Conservation (phyloP, 2,113 vertebrate species). For the Hyperopisus bebe region DNA sequence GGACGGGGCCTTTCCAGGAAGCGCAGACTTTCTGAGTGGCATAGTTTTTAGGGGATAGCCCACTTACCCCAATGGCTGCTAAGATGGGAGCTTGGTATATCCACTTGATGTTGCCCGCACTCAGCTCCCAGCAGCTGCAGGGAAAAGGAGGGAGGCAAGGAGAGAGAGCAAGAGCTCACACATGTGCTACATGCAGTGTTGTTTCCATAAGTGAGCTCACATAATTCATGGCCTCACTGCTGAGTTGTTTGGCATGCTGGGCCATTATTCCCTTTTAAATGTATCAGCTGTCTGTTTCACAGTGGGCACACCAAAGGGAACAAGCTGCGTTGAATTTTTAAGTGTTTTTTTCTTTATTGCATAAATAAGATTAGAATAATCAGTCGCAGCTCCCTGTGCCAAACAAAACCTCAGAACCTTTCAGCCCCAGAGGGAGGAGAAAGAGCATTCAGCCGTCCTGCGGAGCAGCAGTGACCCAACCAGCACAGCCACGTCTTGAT, state of each 20-base stretch:
- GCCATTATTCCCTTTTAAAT: neutral
- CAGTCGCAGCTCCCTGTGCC: neutral
- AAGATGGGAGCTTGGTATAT: conserved; percentile 82
- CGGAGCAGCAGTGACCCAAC: neutral
- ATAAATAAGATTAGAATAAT: neutral
- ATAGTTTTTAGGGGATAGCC: neutral
- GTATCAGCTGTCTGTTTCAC: neutral
- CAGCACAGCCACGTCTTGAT: neutral
- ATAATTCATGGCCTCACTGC: neutral
- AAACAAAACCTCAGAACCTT: neutral
- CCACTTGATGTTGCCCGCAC: conserved; percentile 75
- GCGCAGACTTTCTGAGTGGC: neutral
- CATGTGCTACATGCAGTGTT: neutral
- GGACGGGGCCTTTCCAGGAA: neutral
- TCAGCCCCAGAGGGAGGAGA: neutral
- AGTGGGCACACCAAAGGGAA: neutral
- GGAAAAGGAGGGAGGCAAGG: neutral
- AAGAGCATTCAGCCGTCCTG: neutral
- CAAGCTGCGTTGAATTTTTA: neutral
- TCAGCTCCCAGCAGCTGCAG: conserved; percentile 78
- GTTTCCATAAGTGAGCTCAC: neutral
- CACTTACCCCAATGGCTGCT: conserved; percentile 75
- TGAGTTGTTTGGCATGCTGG: neutral
- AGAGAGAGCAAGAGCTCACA: neutral
- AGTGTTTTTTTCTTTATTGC: neutral